These are phyloP conservation scores for Smittia aterrima DNA, from an alignment of 2,888 invertebrate genomes.

Conservation along the genomic window DNA sequence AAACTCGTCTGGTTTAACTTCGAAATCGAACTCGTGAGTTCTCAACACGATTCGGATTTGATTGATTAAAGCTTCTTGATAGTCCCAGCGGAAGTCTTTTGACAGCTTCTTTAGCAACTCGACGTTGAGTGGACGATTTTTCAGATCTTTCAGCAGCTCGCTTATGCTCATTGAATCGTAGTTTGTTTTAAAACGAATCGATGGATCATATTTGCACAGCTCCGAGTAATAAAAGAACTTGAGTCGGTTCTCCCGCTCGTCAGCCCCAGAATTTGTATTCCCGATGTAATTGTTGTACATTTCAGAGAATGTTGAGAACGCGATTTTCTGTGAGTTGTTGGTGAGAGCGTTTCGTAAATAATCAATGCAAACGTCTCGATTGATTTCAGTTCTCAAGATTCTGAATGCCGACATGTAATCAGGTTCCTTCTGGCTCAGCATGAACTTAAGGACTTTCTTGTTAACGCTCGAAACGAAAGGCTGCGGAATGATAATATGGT, in stretches of 20 bases:
- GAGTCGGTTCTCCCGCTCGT: conserved; percentile 49
- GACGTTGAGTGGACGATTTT: conserved; percentile 50
- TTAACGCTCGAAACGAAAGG: conserved; percentile 48
- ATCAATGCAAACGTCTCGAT: conserved; percentile 47
- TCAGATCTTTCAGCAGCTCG: conserved; percentile 50
- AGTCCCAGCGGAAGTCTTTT: conserved; percentile 52
- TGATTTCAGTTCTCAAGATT: conserved; percentile 49
- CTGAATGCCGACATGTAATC: conserved; percentile 50
- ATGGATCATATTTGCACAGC: conserved; percentile 51
- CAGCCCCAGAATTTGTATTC: conserved; percentile 46
- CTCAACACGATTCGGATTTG: conserved; percentile 49
- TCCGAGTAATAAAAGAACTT: conserved; percentile 53
- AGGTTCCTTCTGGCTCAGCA: conserved; percentile 49
- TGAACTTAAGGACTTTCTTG: conserved; percentile 49
- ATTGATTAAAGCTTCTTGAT: conserved; percentile 50
- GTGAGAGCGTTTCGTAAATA: conserved; percentile 49
- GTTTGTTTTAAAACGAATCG: conserved; percentile 49
- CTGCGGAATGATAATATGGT: conserved; percentile 47
- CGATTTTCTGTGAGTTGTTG: conserved; percentile 50
- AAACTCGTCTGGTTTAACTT: conserved; percentile 50
- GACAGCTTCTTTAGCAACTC: conserved; percentile 50
- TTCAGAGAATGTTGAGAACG: conserved; percentile 51
- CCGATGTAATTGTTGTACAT: conserved; percentile 50
- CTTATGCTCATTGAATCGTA: conserved; percentile 50
- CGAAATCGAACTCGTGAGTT: conserved; percentile 50